These are phyloP conservation scores for Aphyosemion australe DNA, from an alignment of 2,113 vertebrate species.

Conservation along the genomic window DNA sequence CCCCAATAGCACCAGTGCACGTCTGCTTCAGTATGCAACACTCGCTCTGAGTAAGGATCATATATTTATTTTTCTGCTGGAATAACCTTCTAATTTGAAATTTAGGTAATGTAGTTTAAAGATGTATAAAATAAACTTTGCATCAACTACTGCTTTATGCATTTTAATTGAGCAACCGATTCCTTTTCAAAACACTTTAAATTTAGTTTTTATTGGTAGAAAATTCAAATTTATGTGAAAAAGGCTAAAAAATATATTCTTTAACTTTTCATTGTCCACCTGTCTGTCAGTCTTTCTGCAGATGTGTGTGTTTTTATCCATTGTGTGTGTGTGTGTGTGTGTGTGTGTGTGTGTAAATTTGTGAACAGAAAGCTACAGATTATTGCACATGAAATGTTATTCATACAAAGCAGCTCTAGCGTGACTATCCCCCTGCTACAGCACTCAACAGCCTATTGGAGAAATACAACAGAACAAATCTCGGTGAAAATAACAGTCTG, in stretches of 20 bases:
- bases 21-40: too few relatives aligned
- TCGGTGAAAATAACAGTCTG: slow-evolving; percentile 65
- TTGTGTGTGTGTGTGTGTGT: slow-evolving; percentile 29
- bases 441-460: slow-evolving; percentile 72
- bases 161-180: too few relatives aligned
- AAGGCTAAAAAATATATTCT: slow-evolving; percentile 4
- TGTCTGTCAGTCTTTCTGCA: slow-evolving; percentile 15
- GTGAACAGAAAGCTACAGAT: slow-evolving; percentile 74
- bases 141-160: too few relatives aligned
- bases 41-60: too few relatives aligned
- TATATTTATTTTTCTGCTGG: too few relatives aligned
- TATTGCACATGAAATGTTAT: slow-evolving; percentile 80
- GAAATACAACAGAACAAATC: slow-evolving; percentile 73
- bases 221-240: not conserved
- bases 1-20: too few relatives aligned
- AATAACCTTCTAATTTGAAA: too few relatives aligned
- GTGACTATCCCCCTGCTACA: slow-evolving; percentile 74
- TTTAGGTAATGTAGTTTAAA: too few relatives aligned
- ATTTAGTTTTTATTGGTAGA: slow-evolving; percentile 2
- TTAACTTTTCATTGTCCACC: slow-evolving; percentile 29
- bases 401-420: slow-evolving; percentile 75
- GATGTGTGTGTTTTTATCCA: slow-evolving; percentile 48
- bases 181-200: not conserved
- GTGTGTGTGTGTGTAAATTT: slow-evolving; percentile 51
- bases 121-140: too few relatives aligned